Evolutionary conservation across 2,888 invertebrate genomes (phyloP), one percentile per base, ranked within the genome.

Genomic region (Hololepta plana): DNA sequence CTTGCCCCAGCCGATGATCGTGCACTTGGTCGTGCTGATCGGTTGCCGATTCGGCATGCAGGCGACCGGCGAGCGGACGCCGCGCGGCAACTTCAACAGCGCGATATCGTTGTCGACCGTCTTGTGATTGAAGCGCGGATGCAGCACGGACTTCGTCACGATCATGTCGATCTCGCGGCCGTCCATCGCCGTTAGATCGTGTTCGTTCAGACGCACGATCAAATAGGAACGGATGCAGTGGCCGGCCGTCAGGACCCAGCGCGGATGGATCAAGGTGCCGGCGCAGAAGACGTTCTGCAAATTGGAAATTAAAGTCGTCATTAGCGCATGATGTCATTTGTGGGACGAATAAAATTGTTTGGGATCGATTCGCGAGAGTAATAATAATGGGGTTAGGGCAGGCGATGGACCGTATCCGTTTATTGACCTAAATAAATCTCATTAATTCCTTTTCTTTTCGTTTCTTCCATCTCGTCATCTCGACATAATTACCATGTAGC

Each of bases 71-170:
- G 44, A 35, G 21, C 39, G 40, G 35, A 55, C 43, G 36, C 53
- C 34, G 32, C 39, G 45, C 8, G 65, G 65, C 26, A 76, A 53
- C 38, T 76, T 68, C 29, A 93, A 55, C 40, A 93, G 58, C 3
- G 90, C 91, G 26, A 93, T 77, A 49, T 93, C 93, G 48, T 88
- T 88, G 49, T 90, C 81, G 16, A 91, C 87, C 0, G 87, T 90
- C 36, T 77, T 72, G 27, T 75, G 72, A 50, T 90, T 80, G 51
- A 87, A 35, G 2, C 17, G 15, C 5, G 87, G 85, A 56, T 93
- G 90, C 20, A 76, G 67, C 40, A 75, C 73, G 27, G 74, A 72
- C 37, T 73, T 71, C 6, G 67, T 64, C 32, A 79, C 73, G 41
- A 67, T 66, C 53, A 82, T 64, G 50, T 81, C 80, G 33, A 75